Base-by-base conservation (phyloP, 2,888 invertebrate genomes). In the Netelia virgata region DNA sequence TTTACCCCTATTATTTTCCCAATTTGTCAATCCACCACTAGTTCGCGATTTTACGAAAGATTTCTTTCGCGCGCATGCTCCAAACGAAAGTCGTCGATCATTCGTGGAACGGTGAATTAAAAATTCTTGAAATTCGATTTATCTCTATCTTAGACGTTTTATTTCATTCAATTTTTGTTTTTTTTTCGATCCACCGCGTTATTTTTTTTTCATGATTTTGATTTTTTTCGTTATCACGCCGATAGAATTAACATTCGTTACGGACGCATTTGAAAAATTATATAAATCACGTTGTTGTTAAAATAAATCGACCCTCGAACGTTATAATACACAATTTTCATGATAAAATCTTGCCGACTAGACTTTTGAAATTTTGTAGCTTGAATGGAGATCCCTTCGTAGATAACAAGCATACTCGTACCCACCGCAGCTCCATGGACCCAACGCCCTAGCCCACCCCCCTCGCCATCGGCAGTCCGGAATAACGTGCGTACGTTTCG, bases 401-500 rank as follows among this genome's bases (percentile, higher is more conserved):
- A 16, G 59, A 72, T 72, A 72, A 72, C 72, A 43, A 72, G 72
- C 20, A 28, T 16, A 18, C 16, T 64, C 41, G 16, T 16, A 23
- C 16, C 41, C n/a, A 41, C 14, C 8, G 8, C n/a, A 23, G 28
- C 23, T 47, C 2, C 14, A 14, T 11, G 47, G 5, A 28, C 5
- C 28, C 28, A 28, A 28, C 36, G 14, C 16, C 11, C 20, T 10
- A 8, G 23, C 59, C 61, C 70, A 14, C 41, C 47, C 16, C 47
- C 50, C 18, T 47, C 64, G n/a, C n/a, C n/a, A n/a, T n/a, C n/a
- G n/a, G n/a, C n/a, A n/a, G 66, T 18, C 57, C 18, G 47, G 64
- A 64, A 66, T 72, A 59, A 59, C 41, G 18, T 20, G 72, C 59
- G 47, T 57, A 66, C 64, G 70, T 57, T 66, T 66, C 64, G 66